These are phyloP conservation scores for Dinomys branickii DNA, from an alignment of 2,113 vertebrate species.

Conservation along the genomic window DNA sequence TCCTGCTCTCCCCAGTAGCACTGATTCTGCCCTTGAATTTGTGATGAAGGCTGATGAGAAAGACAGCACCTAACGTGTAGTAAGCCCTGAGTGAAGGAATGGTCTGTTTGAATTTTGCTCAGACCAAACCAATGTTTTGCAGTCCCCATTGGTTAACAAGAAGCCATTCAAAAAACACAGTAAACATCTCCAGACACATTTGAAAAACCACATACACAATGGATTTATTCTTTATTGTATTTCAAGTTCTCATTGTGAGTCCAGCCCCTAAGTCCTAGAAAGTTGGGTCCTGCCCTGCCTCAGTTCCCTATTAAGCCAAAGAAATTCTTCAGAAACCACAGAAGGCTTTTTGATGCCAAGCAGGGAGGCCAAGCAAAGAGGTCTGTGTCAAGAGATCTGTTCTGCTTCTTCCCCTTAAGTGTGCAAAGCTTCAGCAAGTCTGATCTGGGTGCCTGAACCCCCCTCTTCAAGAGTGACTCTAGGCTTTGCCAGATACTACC, in stretches of 20 bases:
- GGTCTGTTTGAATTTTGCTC: background rate
- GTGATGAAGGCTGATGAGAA: background rate
- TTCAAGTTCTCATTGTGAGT: background rate
- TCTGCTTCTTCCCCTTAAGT: background rate
- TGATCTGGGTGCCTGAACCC: background rate
- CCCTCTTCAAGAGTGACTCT: background rate
- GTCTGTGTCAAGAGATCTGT: fast-evolving
- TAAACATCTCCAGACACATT: background rate
- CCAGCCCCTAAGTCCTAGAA: background rate
- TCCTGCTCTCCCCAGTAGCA: background rate
- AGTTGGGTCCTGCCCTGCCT: background rate
- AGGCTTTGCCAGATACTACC: background rate
- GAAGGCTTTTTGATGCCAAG: background rate
- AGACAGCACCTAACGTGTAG: fast-evolving
- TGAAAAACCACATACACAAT: background rate
- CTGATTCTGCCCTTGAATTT: background rate
- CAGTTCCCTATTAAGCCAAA: background rate
- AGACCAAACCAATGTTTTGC: background rate
- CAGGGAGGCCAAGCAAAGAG: background rate
- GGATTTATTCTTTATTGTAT: background rate
- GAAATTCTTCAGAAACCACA: background rate
- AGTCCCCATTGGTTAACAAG: background rate
- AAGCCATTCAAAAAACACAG: background rate
- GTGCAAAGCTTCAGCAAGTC: background rate
- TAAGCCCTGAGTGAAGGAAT: background rate